phyloP scores from a whole-genome alignment of 64 coral and sea anemone species.

The Acropora tenuis region DNA sequence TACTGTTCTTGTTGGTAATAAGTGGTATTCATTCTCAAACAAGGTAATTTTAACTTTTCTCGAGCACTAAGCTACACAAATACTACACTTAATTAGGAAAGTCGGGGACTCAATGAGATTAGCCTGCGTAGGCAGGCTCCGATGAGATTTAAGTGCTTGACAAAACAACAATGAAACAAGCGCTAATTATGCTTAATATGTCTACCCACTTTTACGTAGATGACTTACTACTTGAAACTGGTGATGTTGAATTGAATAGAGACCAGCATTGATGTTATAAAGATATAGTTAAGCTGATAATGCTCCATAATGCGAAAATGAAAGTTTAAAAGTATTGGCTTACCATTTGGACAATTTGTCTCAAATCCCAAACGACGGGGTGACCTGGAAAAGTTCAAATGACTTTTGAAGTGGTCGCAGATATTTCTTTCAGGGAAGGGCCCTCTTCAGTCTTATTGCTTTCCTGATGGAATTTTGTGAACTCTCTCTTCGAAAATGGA shows the following conservation, averaged over 20 bases:
- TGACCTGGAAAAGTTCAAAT: constrained; percentile 24
- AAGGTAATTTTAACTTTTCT: not conserved
- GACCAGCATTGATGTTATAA: constrained; percentile 13
- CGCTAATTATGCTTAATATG: too few species aligned
- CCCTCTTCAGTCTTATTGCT: constrained; percentile 9
- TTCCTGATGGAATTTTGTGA: not conserved
- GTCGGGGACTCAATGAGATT: not conserved
- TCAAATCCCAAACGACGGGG: constrained; percentile 15
- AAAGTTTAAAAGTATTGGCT: constrained; percentile 4
- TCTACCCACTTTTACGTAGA: too few species aligned
- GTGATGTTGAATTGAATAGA: constrained; percentile 2
- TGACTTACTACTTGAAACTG: too few species aligned
- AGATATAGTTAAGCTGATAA: not conserved
- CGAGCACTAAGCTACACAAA: not conserved
- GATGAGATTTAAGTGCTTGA: too few species aligned
- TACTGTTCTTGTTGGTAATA: not conserved
- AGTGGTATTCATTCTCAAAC: not conserved
- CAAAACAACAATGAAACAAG: too few species aligned
- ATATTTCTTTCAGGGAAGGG: not conserved
- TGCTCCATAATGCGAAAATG: not conserved
- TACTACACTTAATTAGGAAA: not conserved
- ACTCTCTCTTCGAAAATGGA: constrained; percentile 24
- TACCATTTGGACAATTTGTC: constrained; percentile 8
- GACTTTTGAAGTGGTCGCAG: not conserved
- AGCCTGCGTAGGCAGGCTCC: too few species aligned